Evolutionary conservation across 2,113 vertebrate genomes (phyloP).

Genomic region (Syrrhaptes paradoxus): DNA sequence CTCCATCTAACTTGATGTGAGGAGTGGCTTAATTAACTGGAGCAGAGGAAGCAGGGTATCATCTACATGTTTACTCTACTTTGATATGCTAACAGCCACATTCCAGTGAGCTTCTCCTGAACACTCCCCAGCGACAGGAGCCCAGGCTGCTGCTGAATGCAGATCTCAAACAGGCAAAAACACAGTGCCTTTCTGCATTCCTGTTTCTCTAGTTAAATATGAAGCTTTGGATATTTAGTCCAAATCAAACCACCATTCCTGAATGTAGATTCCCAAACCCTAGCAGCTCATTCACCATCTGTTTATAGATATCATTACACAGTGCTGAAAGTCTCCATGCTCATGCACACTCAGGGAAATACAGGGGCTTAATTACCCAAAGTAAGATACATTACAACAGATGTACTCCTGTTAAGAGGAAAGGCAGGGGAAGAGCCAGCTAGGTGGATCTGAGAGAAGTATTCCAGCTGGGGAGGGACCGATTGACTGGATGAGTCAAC

Average conservation of each 20-base stretch:
- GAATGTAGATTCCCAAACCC: background rate
- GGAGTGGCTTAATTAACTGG: constrained; percentile 22
- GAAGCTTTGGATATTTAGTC: background rate
- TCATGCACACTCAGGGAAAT: background rate
- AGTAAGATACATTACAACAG: background rate
- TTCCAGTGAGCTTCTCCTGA: background rate
- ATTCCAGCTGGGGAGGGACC: background rate
- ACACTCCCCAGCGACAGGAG: background rate
- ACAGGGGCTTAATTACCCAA: background rate
- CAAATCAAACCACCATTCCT: background rate
- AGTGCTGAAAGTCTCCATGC: background rate
- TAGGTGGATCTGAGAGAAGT: background rate
- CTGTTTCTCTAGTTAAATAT: background rate
- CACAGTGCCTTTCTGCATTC: background rate
- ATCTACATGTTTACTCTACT: constrained; percentile 45
- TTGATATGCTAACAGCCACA: constrained; percentile 44
- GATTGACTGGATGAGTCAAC: background rate
- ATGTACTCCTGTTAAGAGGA: background rate
- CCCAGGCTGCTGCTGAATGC: background rate
- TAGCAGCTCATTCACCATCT: background rate
- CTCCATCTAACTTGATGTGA: background rate
- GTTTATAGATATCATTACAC: background rate
- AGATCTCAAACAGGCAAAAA: background rate
- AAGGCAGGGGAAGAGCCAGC: background rate
- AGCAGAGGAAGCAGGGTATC: constrained; percentile 54